Evolutionary conservation across 2,797 vertebrate genomes (phyloP), one percentile per base, ranked within the genome.

Genomic region (Selene dorsalis): DNA sequence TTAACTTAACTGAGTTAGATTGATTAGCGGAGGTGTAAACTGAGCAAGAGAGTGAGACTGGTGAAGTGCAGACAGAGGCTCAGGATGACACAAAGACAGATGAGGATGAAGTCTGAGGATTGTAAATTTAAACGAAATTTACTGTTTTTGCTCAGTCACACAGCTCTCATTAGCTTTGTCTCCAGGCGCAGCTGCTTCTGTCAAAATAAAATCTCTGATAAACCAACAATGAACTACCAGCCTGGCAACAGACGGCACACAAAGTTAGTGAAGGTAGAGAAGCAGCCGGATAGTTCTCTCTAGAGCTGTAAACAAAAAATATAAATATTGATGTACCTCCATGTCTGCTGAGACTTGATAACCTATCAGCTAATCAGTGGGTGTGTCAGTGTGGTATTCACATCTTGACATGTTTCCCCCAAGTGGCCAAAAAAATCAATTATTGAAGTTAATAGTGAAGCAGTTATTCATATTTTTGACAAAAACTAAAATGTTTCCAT

Each of bases 11-110:
- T 24, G 12, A 43, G 41, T 38, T 32, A 17, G 5, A 52, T 11
- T 47, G 20, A 69, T 73, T 39, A 58, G 17, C 43, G 48, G 14
- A 71, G 20, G 17, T 52, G 22, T 28, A 16, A 66, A 64, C 13
- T 60, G 24, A 65, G 9, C 16, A 67, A 2, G 18, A 38, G 67
- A 71, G 62, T 52, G 20, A 47, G 30, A n/a, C n/a, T 62, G 24
- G 24, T 41, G 2, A 41, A 63, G 41, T 7, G 30, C 56, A 53
- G 14, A 43, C 10, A 18, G 35, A 12, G 3, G 28, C 24, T 9
- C 26, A 30, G 26, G 28, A 45, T 45, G 9, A 32, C 2, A 9
- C 28, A 58, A 16, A 56, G 26, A 56, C 4, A 30, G 52, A 53
- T 16, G 52, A 16, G 24, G 26, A 24, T 24, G 4, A 52, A 22